These are phyloP conservation scores for Bradypodion ventrale DNA, from an alignment of 2,797 vertebrate species.

Conservation along the genomic window DNA sequence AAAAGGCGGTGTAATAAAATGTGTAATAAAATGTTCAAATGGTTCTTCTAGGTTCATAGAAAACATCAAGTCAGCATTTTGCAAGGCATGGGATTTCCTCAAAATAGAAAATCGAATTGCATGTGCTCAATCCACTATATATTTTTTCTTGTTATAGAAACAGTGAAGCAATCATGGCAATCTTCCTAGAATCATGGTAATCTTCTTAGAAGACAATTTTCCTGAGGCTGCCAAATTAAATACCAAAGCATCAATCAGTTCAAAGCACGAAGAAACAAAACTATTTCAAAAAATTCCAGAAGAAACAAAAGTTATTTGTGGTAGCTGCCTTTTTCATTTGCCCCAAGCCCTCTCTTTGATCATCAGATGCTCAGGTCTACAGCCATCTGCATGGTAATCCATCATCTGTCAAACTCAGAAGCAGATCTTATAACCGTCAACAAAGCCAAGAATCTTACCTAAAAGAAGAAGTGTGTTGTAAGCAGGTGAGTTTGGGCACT, in stretches of 20 bases:
- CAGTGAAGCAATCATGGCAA: conserved; percentile 60
- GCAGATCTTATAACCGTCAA: conserved; percentile 26
- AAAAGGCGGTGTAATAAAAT: conserved; percentile 72
- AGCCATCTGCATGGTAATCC: conserved; percentile 39
- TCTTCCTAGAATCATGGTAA: conserved; percentile 61
- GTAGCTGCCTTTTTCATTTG: background rate
- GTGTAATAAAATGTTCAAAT: conserved; percentile 76
- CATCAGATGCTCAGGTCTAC: conserved; percentile 32
- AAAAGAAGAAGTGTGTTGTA: background rate
- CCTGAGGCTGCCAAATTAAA: conserved; percentile 38
- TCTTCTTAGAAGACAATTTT: conserved; percentile 50
- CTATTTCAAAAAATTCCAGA: no score
- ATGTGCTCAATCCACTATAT: conserved; percentile 72
- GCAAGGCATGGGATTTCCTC: conserved; percentile 72
- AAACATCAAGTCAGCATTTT: conserved; percentile 75
- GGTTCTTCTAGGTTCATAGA: conserved; percentile 77
- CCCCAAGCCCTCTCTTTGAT: background rate
- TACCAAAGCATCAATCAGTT: background rate
- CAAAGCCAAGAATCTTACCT: background rate
- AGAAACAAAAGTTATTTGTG: background rate
- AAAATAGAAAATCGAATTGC: conserved; percentile 74
- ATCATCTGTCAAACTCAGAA: conserved; percentile 35
- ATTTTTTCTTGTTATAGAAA: conserved; percentile 71
- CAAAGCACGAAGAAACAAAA: background rate
- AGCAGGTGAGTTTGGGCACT: no score